A percentile compares a stretch with the other conserved stretches of the same genome.
Evolutionary conservation across 2,888 invertebrate species (phyloP).

Genomic region (Chymomyza amoena): DNA sequence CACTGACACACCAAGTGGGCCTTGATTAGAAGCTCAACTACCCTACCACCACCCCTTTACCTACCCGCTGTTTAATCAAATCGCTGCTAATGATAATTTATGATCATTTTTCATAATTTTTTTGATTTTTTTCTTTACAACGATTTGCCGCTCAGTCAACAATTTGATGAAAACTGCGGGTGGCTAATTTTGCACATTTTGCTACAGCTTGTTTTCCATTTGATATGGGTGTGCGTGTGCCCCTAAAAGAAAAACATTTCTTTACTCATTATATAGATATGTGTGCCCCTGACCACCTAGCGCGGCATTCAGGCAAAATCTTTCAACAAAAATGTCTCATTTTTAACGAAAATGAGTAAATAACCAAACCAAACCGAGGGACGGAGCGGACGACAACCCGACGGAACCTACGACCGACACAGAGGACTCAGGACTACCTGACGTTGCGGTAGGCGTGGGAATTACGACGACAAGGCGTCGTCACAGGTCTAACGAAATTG

Average conservation of each 20-base stretch:
- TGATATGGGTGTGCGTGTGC: constrained; percentile 13
- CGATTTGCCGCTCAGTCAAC: constrained; percentile 19
- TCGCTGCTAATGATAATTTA: constrained; percentile 22
- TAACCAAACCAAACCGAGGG: not conserved
- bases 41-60: constrained; percentile 25
- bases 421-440: not conserved
- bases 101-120: constrained; percentile 29
- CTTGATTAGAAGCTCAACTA: constrained; percentile 34
- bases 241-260: constrained; percentile 32
- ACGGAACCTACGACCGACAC: too few relatives aligned
- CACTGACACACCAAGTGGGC: constrained; percentile 31
- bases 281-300: constrained; percentile 49
- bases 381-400: not conserved
- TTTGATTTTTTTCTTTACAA: not conserved
- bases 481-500: constrained; percentile 5
- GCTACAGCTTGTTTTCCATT: constrained; percentile 24
- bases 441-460: constrained; percentile 56
- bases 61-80: constrained; percentile 52
- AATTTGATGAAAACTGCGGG: constrained; percentile 51
- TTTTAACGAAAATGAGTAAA: constrained; percentile 42
- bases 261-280: constrained; percentile 20
- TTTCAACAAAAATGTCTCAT: constrained; percentile 40
- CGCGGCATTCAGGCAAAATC: constrained; percentile 37
- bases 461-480: constrained; percentile 37
- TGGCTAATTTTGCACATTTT: constrained; percentile 56